phyloP scores from a whole-genome alignment of 2,888 invertebrate genomes.

The Xestia sexstrigata region DNA sequence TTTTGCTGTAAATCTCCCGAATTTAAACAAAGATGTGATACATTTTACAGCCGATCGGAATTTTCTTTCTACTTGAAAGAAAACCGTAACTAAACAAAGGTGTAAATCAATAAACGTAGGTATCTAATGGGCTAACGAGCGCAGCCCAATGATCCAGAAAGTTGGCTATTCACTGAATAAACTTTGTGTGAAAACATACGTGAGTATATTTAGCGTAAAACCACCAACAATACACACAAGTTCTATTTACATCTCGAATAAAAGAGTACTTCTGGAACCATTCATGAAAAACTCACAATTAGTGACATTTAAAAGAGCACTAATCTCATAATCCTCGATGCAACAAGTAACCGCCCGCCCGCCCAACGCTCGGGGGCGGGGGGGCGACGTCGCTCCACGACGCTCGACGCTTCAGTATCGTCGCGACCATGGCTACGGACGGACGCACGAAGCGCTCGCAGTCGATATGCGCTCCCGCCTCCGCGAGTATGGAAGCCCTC shows the following conservation, averaged over 20 bases:
- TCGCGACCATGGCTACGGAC: conserved; percentile 92
- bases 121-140: conserved; percentile 55
- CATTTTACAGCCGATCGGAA: conserved; percentile 44
- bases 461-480: conserved; percentile 93
- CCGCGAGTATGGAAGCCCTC: conserved; percentile 92
- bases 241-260: conserved; percentile 25
- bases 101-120: conserved; percentile 58
- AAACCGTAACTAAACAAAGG: conserved; percentile 50
- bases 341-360: conserved; percentile 83
- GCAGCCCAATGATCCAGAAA: conserved; percentile 59
- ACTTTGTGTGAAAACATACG: conserved; percentile 40
- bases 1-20: conserved; percentile 9
- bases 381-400: conserved; percentile 48
- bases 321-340: conserved; percentile 80
- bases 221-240: conserved; percentile 21
- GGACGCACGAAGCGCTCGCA: conserved; percentile 93
- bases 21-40: conserved; percentile 43
- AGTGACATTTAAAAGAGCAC: conserved; percentile 82
- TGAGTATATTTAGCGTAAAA: conserved; percentile 21
- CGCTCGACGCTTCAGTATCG: conserved; percentile 81
- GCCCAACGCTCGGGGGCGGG: conserved; percentile 68
- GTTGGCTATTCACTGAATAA: conserved; percentile 55
- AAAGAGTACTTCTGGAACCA: conserved; percentile 44
- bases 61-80: conserved; percentile 49
- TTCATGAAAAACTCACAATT: conserved; percentile 72